Percentiles rank a stretch among this genome's conserved stretches.
Evolutionary conservation across 2,113 vertebrate species (phyloP).

Genomic region (Jacana jacana): DNA sequence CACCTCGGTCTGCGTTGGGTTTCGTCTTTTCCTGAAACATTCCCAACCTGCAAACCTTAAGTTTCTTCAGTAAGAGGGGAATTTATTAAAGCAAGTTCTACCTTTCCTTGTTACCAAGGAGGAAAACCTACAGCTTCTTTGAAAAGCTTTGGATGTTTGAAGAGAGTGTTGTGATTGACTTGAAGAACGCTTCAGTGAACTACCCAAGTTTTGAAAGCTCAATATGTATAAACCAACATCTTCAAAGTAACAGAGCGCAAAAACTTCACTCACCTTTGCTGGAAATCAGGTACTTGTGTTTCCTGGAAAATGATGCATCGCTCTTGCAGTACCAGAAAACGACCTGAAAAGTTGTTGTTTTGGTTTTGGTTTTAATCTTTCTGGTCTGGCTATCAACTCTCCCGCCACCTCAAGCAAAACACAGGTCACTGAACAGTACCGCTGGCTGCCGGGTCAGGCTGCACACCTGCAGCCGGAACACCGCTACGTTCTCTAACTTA

Average conservation of each 20-base stretch:
- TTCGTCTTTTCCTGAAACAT: too few relatives aligned
- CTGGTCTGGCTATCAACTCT: conserved; percentile 4
- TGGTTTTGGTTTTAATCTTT: background rate
- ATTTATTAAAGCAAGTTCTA: background rate
- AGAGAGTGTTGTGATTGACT: conserved; percentile 36
- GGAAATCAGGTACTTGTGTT: conserved; percentile 27
- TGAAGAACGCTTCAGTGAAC: conserved; percentile 27
- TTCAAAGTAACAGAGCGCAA: conserved; percentile 44
- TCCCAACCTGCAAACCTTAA: too few relatives aligned
- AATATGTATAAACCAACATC: background rate
- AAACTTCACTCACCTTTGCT: conserved; percentile 51
- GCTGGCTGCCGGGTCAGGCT: background rate
- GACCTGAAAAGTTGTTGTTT: background rate
- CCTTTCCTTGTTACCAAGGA: background rate
- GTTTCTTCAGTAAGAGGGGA: background rate
- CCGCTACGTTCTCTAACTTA: background rate
- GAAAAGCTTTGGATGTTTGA: background rate
- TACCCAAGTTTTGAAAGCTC: background rate
- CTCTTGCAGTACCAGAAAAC: conserved; percentile 12
- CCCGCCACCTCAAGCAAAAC: background rate
- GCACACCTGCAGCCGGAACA: conserved; percentile 32
- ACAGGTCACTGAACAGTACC: background rate
- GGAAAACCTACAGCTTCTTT: background rate
- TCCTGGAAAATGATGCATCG: conserved; percentile 29
- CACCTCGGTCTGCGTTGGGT: background rate